These are phyloP conservation scores for Ametastegia equiseti DNA, from an alignment of 2,888 invertebrate genomes.

Conservation along the genomic window DNA sequence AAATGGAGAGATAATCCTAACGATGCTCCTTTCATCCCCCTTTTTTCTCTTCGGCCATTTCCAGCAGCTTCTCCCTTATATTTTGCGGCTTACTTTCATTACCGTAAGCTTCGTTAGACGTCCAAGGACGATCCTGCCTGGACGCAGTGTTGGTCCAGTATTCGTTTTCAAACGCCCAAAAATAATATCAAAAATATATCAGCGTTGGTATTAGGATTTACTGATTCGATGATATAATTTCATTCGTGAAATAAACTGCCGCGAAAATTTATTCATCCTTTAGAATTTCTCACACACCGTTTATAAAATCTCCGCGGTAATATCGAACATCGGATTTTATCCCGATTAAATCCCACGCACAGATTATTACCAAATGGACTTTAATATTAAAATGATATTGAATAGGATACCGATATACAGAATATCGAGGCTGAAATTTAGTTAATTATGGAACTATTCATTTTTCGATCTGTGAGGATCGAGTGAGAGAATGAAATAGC, in stretches of 20 bases:
- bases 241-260: too few relatives aligned
- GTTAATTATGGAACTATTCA: conserved; percentile 22
- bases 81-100: conserved; percentile 47
- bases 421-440: neutral
- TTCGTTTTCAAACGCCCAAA: neutral
- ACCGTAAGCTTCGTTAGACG: conserved; percentile 43
- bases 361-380: neutral
- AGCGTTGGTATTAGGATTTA: too few relatives aligned
- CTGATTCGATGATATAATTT: too few relatives aligned
- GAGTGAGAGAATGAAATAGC: too few relatives aligned
- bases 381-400: neutral
- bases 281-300: neutral
- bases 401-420: neutral
- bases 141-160: conserved; percentile 21
- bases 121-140: neutral
- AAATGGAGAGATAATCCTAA: conserved; percentile 48
- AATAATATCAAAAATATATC: neutral
- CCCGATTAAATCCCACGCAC: neutral
- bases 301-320: neutral
- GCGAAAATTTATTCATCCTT: too few relatives aligned
- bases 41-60: conserved; percentile 39
- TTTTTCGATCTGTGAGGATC: neutral
- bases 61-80: conserved; percentile 14
- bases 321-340: neutral
- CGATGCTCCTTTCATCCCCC: conserved; percentile 45